Conservation (phyloP, 2,888 invertebrate genomes). For the Macrosiphum euphorbiae region DNA sequence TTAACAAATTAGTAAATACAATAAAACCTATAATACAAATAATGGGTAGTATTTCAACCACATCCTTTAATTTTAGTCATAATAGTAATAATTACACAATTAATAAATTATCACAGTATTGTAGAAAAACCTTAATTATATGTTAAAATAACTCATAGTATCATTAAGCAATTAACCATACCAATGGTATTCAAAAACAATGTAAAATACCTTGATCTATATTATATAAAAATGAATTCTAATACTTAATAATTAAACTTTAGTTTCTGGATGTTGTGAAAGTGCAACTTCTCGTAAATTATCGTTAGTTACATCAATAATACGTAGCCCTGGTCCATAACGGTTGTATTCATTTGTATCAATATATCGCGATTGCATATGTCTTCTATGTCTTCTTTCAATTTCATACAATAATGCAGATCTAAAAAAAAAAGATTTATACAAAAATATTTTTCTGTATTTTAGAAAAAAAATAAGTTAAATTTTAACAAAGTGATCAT, state of each 20-base stretch:
- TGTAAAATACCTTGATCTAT: neutral
- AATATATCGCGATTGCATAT: constrained; percentile 51
- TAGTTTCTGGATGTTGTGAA: constrained; percentile 70
- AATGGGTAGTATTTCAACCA: neutral
- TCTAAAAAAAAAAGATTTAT: constrained; percentile 72
- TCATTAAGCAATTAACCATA: neutral
- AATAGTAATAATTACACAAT: neutral
- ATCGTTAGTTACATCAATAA: constrained; percentile 68
- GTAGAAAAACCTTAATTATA: neutral
- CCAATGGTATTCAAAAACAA: neutral
- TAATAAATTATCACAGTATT: constrained; percentile 34
- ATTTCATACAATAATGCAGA: constrained; percentile 83
- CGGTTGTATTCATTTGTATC: constrained; percentile 44
- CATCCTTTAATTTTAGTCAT: constrained; percentile 5
- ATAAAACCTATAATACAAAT: neutral
- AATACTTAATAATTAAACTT: constrained; percentile 68
- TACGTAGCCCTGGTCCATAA: constrained; percentile 37
- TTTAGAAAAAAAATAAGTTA: neutral
- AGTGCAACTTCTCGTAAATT: constrained; percentile 69
- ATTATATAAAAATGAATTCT: neutral
- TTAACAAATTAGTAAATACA: neutral
- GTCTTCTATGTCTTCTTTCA: constrained; percentile 71
- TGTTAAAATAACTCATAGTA: neutral
- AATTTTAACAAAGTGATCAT: neutral
- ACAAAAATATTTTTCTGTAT: neutral